Percentiles rank a stretch among this genome's conserved stretches.
Conservation (phyloP, 2,797 vertebrate genomes). For the Macroramphosus scolopax region DNA sequence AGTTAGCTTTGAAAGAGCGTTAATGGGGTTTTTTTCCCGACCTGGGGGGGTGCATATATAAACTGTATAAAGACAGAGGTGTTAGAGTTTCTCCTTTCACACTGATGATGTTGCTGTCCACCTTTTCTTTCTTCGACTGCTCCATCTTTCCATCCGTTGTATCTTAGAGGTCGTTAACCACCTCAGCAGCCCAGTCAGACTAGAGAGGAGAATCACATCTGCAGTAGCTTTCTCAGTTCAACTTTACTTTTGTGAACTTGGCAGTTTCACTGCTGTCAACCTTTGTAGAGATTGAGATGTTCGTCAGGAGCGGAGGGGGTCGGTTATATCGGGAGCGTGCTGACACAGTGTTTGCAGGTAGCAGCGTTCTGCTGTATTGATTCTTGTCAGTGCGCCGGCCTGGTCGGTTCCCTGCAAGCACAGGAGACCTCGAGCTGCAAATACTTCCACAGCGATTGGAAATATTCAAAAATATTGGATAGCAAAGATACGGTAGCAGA, state of each 20-base stretch:
- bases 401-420: too few species aligned
- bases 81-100: too few species aligned
- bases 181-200: too few species aligned
- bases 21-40: slow-evolving; percentile 37
- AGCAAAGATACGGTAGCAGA: not conserved
- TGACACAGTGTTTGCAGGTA: not conserved
- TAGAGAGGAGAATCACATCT: not conserved
- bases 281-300: not conserved
- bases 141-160: too few species aligned
- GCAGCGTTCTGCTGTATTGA: not conserved
- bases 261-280: too few species aligned
- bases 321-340: not conserved
- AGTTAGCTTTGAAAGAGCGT: slow-evolving; percentile 28
- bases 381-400: not conserved
- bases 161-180: too few species aligned
- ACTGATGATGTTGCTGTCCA: too few species aligned
- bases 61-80: too few species aligned
- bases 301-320: fast-evolving
- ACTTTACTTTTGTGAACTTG: not conserved
- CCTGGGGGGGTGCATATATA: slow-evolving; percentile 26
- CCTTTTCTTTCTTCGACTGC: too few species aligned
- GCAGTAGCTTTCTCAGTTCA: not conserved
- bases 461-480: not conserved
- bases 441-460: not conserved
- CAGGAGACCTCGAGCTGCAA: too few species aligned